These are phyloP conservation scores for Hemistola chrysoprasaria DNA, from an alignment of 2,888 invertebrate species.

Conservation along the genomic window DNA sequence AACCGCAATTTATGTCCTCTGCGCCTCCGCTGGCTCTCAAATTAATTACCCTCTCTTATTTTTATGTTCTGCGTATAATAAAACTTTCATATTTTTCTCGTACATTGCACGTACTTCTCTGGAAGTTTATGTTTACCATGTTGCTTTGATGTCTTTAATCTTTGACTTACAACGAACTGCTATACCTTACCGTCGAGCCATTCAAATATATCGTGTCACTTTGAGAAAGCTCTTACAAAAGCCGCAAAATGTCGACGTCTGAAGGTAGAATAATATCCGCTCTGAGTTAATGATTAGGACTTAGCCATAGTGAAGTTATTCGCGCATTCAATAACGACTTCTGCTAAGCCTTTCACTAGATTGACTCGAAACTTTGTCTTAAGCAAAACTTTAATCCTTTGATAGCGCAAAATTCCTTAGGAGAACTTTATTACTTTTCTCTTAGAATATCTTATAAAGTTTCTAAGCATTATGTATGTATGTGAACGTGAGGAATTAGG, in stretches of 20 bases:
- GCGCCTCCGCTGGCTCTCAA: slow-evolving; percentile 45
- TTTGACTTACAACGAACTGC: slow-evolving; percentile 17
- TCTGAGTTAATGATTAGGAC: slow-evolving; percentile 9
- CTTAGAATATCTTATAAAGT: slow-evolving; percentile 17
- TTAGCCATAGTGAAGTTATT: slow-evolving; percentile 9
- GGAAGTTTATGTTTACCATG: slow-evolving; percentile 18
- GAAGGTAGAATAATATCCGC: slow-evolving; percentile 4
- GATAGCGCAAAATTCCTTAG: slow-evolving; percentile 19
- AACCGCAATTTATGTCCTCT: slow-evolving; percentile 66
- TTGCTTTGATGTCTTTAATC: slow-evolving; percentile 25
- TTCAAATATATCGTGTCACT: background rate
- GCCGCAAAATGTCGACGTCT: slow-evolving; percentile 4
- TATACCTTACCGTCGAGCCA: slow-evolving; percentile 8
- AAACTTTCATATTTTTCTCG: slow-evolving; percentile 20
- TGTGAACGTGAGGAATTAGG: too few species aligned
- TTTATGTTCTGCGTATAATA: slow-evolving; percentile 44
- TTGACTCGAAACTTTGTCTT: slow-evolving; percentile 26
- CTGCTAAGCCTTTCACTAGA: slow-evolving; percentile 22
- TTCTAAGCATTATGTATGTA: slow-evolving; percentile 23
- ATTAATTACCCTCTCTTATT: slow-evolving; percentile 45
- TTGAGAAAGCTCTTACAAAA: slow-evolving; percentile 5
- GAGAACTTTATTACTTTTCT: slow-evolving; percentile 17
- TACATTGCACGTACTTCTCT: slow-evolving; percentile 33
- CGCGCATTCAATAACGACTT: slow-evolving; percentile 16
- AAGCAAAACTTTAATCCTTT: slow-evolving; percentile 25